phyloP scores from a whole-genome alignment of 1,140 invertebrate genomes.

The Xylocopa sonorina region DNA sequence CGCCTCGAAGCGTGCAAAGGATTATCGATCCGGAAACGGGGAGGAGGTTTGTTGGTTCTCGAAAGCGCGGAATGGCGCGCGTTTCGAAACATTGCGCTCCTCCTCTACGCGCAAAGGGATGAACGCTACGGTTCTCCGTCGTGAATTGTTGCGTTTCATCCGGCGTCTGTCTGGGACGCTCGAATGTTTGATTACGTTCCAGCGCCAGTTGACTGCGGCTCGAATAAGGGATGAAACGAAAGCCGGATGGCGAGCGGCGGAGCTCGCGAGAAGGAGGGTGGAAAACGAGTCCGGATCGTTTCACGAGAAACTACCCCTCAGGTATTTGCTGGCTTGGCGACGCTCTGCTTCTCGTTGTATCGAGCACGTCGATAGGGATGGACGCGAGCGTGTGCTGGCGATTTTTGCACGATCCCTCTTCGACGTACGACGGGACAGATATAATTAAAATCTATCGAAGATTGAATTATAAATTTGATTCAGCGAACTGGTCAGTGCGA shows the following conservation, averaged over 20 bases:
- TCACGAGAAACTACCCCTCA: constrained; percentile 4
- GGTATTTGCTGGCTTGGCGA: not conserved
- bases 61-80: no score
- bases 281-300: not conserved
- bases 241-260: not conserved
- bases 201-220: not conserved
- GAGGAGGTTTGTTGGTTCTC: no score
- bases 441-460: no score
- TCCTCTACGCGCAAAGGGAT: no score
- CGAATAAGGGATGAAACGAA: not conserved
- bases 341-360: not conserved
- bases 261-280: not conserved
- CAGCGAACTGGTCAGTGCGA: no score
- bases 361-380: not conserved
- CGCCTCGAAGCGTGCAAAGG: no score
- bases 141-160: not conserved
- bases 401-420: no score
- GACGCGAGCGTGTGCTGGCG: no score
- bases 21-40: no score
- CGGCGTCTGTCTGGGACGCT: not conserved
- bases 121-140: not conserved
- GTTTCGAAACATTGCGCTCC: no score
- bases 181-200: constrained; percentile 5
- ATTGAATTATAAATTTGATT: no score
- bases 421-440: no score